Percentiles rank a stretch among this genome's conserved stretches.
These are phyloP conservation scores for Ispidina lecontei DNA, from an alignment of 2,797 vertebrate species.

Conservation along the genomic window DNA sequence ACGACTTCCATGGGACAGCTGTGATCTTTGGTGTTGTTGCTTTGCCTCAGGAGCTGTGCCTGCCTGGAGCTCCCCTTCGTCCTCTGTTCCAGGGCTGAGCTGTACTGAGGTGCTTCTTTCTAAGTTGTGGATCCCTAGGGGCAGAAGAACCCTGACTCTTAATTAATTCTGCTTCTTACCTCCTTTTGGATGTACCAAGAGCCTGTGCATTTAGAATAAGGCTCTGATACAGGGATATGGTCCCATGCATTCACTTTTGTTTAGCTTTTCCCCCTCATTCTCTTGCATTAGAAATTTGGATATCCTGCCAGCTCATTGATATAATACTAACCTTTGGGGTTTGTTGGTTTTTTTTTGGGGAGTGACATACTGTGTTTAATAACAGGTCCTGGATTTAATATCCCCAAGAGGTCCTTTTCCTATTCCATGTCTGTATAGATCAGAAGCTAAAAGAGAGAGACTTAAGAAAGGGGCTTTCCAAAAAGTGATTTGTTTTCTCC, in stretches of 20 bases:
- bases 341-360: conserved; percentile 1
- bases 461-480: not conserved
- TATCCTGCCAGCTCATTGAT: conserved; percentile 34
- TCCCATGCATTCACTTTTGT: conserved; percentile 41
- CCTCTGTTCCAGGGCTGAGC: not conserved
- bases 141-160: not conserved
- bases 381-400: not conserved
- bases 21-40: not conserved
- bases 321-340: not conserved
- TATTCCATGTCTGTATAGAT: not conserved
- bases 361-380: not conserved
- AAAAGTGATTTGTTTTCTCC: not conserved
- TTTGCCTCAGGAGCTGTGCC: not conserved
- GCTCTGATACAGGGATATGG: not conserved
- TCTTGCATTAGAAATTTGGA: conserved; percentile 8
- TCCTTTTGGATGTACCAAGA: not conserved
- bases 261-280: conserved; percentile 50
- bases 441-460: not conserved
- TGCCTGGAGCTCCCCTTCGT: not conserved
- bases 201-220: not conserved
- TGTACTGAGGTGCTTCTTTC: not conserved
- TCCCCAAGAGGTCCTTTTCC: not conserved
- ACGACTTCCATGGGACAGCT: not conserved
- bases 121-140: not conserved
- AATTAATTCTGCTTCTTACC: conserved; percentile 6